Conservation (phyloP, 2,113 vertebrate genomes). For the Passerina amoena region DNA sequence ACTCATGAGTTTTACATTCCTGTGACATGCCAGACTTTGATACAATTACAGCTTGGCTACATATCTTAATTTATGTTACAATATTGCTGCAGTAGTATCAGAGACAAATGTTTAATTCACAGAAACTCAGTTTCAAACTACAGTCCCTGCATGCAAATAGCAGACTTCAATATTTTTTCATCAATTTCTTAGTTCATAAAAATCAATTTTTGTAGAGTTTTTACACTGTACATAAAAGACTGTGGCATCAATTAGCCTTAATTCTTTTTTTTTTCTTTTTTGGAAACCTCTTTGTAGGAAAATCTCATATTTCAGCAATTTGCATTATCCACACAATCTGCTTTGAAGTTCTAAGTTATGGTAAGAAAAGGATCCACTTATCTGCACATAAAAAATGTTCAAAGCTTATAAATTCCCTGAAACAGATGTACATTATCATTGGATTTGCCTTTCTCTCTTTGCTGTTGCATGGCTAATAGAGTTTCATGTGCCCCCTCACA, state of each 20-base stretch:
- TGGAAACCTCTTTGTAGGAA: constrained; percentile 86
- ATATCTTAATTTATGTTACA: constrained; percentile 57
- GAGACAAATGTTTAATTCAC: constrained; percentile 66
- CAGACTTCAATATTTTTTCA: constrained; percentile 50
- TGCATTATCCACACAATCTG: constrained; percentile 97
- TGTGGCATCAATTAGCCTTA: constrained; percentile 90
- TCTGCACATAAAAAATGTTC: constrained; percentile 96
- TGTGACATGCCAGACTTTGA: constrained; percentile 36
- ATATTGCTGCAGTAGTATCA: constrained; percentile 18
- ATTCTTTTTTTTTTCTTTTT: constrained; percentile 84
- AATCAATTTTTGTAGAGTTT: constrained; percentile 81
- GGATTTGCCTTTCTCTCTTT: constrained; percentile 89
- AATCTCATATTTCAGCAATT: constrained; percentile 95
- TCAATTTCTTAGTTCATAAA: constrained; percentile 75
- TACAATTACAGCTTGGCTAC: constrained; percentile 36
- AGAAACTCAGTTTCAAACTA: constrained; percentile 28
- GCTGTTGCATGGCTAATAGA: constrained; percentile 90
- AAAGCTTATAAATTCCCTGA: constrained; percentile 98
- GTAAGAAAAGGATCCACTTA: constrained; percentile 96
- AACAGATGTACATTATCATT: constrained; percentile 99
- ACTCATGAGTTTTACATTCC: constrained; percentile 42
- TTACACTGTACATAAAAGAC: constrained; percentile 88
- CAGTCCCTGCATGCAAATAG: constrained; percentile 24
- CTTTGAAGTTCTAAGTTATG: constrained; percentile 99
- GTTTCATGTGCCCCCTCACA: constrained; percentile 85